phyloP scores from a whole-genome alignment of 2,888 invertebrate genomes.

The Rutpela maculata region DNA sequence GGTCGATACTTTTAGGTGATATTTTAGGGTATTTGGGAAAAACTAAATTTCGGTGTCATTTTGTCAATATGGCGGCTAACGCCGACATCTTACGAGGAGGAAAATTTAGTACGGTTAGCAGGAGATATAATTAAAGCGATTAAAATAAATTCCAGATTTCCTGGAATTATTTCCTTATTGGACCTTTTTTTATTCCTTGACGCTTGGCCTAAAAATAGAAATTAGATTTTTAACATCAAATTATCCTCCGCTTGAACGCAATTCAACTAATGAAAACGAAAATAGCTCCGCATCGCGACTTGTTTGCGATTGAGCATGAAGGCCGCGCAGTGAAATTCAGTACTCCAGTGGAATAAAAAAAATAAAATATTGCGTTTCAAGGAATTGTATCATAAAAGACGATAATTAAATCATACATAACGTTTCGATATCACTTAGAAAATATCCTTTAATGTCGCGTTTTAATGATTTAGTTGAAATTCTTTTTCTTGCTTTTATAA shows the following conservation, averaged over 20 bases:
- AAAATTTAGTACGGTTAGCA: too few relatives aligned
- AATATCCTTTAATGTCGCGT: neutral
- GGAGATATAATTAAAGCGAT: too few relatives aligned
- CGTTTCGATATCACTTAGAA: neutral
- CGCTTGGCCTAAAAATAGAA: too few relatives aligned
- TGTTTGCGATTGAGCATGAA: neutral
- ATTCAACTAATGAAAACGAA: constrained; percentile 1
- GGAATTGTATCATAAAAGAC: neutral
- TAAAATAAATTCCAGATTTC: too few relatives aligned
- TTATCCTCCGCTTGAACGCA: neutral
- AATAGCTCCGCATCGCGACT: neutral
- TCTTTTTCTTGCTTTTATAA: constrained; percentile 27
- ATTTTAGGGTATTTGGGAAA: too few relatives aligned
- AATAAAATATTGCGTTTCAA: neutral
- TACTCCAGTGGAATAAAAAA: neutral
- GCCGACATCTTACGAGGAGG: too few relatives aligned
- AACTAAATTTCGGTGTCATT: too few relatives aligned
- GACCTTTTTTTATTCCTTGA: too few relatives aligned
- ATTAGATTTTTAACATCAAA: neutral
- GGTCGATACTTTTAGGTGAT: too few relatives aligned
- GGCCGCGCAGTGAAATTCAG: neutral
- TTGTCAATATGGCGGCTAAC: too few relatives aligned
- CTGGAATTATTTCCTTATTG: too few relatives aligned
- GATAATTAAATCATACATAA: neutral
- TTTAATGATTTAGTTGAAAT: neutral